phyloP scores from a whole-genome alignment of 2,113 vertebrate genomes.

The Prionailurus bengalensis region DNA sequence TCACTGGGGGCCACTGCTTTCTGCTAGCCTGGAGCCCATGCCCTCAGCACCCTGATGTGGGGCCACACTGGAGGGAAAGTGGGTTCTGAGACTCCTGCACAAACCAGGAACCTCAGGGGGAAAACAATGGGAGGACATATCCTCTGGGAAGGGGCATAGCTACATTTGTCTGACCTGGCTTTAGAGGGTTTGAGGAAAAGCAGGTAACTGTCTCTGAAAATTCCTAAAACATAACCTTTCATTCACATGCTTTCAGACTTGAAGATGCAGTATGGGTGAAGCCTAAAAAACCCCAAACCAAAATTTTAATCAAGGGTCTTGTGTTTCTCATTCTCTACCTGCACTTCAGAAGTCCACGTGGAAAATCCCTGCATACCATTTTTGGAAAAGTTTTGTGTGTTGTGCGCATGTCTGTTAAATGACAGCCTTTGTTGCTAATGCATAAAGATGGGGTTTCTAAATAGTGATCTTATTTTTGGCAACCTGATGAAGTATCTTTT shows the following conservation, averaged over 20 bases:
- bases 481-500: neutral
- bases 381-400: neutral
- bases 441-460: neutral
- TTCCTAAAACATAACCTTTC: neutral
- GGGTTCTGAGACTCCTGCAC: neutral
- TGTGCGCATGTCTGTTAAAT: neutral
- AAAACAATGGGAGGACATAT: neutral
- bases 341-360: accelerated
- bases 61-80: accelerated
- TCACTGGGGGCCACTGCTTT: neutral
- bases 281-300: neutral
- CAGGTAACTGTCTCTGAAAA: neutral
- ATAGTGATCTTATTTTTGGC: neutral
- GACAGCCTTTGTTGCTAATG: neutral
- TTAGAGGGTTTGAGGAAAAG: neutral
- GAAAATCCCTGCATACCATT: neutral
- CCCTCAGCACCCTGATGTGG: neutral
- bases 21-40: neutral
- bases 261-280: neutral
- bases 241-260: neutral
- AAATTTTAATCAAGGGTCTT: neutral
- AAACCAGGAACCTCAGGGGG: neutral
- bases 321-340: neutral
- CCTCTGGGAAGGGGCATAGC: neutral
- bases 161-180: neutral